Evolutionary conservation across 2,797 vertebrate species (phyloP), one percentile per base, ranked within the genome.

Genomic region (Tympanoctomys barrerae): DNA sequence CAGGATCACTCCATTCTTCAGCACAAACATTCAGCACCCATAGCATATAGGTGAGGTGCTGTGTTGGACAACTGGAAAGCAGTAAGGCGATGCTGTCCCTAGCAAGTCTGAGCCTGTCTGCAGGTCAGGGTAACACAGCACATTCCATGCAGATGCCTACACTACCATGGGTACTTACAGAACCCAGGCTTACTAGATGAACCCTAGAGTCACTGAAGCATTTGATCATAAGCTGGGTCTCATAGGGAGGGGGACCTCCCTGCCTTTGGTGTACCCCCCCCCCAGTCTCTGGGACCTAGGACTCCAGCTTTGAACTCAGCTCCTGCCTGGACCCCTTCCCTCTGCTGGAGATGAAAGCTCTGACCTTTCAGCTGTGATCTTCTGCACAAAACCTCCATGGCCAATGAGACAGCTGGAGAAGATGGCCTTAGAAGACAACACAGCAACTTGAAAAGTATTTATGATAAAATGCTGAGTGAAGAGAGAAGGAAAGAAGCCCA

Each of bases 191-290:
- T 86, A 61, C 21, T 6, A 54, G 21, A 59, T 61, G 66, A 66
- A 64, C 36, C 87, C 66, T 66, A 24, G 42, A 52, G 36, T 90
- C 26, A 10, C 81, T 24, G 57, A 18, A 24, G 21, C 24, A 73
- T n/a, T 75, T 26, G 75, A n/a, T 62, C 42, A 71, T 31, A 57
- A 80, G 61, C 22, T 70, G 61, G 64, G 39, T 61, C 66, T 89
- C 77, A 52, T 1, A 16, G 46, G 49, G 61, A 42, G 2, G 6
- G 26, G 42, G 36, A n/a, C 33, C 61, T 9, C 5, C 61, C 16
- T 11, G 26, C 12, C 22, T 21, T 1, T 1, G 33, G 36, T 18
- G 31, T n/a, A 4, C 22, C 13, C 4, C 28, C 9, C 11, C 16
- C 33, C 33, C 42, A 22, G 21, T 62, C n/a, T 39, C 52, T 11